A percentile compares a stretch with the other conserved stretches of the same genome.
These are phyloP conservation scores for Hipparchia semele DNA, from an alignment of 2,888 invertebrate species.

Conservation along the genomic window DNA sequence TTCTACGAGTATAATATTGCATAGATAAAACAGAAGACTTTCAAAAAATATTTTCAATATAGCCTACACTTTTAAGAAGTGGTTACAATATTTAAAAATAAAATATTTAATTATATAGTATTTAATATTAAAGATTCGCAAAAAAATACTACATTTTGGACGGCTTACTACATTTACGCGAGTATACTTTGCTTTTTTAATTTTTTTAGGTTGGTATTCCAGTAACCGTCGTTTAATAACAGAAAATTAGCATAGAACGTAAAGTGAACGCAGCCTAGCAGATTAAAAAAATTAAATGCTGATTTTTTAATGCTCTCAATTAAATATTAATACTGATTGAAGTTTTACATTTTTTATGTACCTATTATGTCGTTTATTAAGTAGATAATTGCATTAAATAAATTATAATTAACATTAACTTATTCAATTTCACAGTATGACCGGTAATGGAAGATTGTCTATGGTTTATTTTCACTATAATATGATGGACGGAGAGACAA, in stretches of 20 bases:
- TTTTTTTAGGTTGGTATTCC: constrained; percentile 29
- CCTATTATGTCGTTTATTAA: not conserved
- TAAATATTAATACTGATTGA: not conserved
- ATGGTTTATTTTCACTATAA: constrained; percentile 29
- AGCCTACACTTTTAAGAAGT: constrained; percentile 35
- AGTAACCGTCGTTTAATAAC: constrained; percentile 35
- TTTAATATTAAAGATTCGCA: constrained; percentile 46
- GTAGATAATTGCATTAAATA: not conserved
- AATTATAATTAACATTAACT: not conserved
- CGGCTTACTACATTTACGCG: constrained; percentile 63
- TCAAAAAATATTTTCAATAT: constrained; percentile 37
- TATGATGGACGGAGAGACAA: constrained; percentile 43
- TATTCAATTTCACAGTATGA: constrained; percentile 10
- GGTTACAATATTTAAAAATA: constrained; percentile 22
- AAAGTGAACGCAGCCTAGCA: constrained; percentile 27
- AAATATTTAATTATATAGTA: constrained; percentile 21
- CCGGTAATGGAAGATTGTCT: constrained; percentile 22
- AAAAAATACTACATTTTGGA: constrained; percentile 68
- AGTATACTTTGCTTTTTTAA: constrained; percentile 62
- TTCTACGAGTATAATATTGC: constrained; percentile 19
- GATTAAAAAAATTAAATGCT: constrained; percentile 4
- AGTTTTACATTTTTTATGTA: not conserved
- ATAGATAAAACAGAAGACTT: constrained; percentile 39
- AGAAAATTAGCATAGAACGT: not conserved
- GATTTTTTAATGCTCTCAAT: not conserved